phyloP scores from a whole-genome alignment of 2,888 invertebrate genomes.

The Cyclophora punctaria region DNA sequence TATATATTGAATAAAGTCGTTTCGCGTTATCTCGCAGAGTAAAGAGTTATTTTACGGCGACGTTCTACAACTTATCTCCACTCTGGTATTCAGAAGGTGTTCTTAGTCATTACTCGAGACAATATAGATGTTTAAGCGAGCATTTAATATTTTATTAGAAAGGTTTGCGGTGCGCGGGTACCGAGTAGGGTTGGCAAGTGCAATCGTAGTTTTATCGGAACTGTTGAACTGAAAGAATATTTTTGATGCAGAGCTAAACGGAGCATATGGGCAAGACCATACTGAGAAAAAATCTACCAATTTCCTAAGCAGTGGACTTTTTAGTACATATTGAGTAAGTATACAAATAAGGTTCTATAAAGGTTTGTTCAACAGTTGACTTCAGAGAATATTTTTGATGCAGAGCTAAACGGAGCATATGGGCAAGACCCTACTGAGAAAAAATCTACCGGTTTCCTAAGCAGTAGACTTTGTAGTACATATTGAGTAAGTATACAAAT shows the following conservation, averaged over 20 bases:
- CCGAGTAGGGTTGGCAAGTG: conserved; percentile 31
- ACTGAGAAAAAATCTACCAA: too few species aligned
- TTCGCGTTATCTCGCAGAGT: conserved; percentile 8
- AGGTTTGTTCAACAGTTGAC: too few species aligned
- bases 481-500: too few species aligned
- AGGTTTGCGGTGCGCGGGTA: conserved; percentile 47
- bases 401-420: too few species aligned
- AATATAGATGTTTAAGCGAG: conserved; percentile 66
- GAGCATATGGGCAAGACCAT: too few species aligned
- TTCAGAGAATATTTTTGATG: too few species aligned
- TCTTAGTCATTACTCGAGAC: conserved; percentile 59
- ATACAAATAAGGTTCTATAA: background rate
- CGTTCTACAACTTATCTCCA: conserved; percentile 25
- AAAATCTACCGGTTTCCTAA: too few species aligned
- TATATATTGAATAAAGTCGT: conserved; percentile 10
- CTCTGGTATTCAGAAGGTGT: conserved; percentile 70
- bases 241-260: too few species aligned
- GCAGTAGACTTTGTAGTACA: too few species aligned
- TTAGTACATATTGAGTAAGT: background rate
- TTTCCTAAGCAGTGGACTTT: background rate
- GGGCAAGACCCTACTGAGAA: too few species aligned
- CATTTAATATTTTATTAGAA: conserved; percentile 66
- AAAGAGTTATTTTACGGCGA: conserved; percentile 22
- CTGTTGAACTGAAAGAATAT: too few species aligned
- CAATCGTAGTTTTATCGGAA: too few species aligned